These are phyloP conservation scores for Aplochiton taeniatus DNA, from an alignment of 2,797 vertebrate genomes.

Conservation along the genomic window DNA sequence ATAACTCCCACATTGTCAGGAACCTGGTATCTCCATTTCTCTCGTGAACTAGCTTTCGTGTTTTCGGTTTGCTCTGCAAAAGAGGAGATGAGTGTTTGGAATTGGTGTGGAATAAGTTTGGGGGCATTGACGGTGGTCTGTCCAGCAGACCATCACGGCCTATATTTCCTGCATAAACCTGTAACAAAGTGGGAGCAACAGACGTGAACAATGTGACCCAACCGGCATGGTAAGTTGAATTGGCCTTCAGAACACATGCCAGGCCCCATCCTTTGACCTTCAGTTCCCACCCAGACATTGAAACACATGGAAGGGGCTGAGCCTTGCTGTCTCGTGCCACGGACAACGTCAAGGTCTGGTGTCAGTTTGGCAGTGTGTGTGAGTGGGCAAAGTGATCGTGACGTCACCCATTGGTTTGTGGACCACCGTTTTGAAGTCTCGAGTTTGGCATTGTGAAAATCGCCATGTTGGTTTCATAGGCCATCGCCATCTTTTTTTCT, in stretches of 20 bases:
- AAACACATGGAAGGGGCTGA: neutral
- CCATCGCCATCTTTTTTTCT: too few relatives aligned
- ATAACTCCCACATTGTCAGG: conserved; percentile 18
- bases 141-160: conserved; percentile 22
- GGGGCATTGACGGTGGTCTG: conserved; percentile 33
- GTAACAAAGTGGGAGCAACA: conserved; percentile 48
- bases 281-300: neutral
- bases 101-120: conserved; percentile 47
- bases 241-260: too few relatives aligned
- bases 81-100: conserved; percentile 42
- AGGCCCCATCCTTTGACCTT: too few relatives aligned
- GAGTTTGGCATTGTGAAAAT: too few relatives aligned
- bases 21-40: conserved; percentile 14
- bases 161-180: conserved; percentile 11
- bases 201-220: conserved; percentile 45
- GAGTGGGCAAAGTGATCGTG: too few relatives aligned
- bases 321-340: too few relatives aligned
- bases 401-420: too few relatives aligned
- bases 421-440: too few relatives aligned
- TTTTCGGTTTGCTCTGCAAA: conserved; percentile 56
- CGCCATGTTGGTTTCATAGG: too few relatives aligned
- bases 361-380: too few relatives aligned
- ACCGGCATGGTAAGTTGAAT: conserved; percentile 52
- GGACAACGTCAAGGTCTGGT: too few relatives aligned
- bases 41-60: conserved; percentile 41